A percentile compares a stretch with the other conserved stretches of the same genome.
phyloP scores from a whole-genome alignment of 2,797 vertebrate species.

The Hydrophis major region DNA sequence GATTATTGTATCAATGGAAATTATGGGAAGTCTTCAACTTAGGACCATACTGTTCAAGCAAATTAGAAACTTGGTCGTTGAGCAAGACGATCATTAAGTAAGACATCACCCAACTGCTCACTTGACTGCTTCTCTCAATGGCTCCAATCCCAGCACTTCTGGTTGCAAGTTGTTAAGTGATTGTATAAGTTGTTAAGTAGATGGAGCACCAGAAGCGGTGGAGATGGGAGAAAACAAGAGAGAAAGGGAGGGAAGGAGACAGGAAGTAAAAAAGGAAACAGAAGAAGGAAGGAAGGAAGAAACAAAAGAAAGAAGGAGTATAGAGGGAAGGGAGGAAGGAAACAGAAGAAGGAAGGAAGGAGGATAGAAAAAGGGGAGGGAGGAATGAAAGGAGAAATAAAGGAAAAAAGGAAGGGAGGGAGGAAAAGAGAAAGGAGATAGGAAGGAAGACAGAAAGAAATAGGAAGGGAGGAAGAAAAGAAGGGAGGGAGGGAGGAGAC shows the following conservation, averaged over 20 bases:
- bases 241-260: too few species aligned
- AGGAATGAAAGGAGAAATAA: conserved; percentile 82
- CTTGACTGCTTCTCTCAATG: neutral
- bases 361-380: conserved; percentile 62
- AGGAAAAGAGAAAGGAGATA: neutral
- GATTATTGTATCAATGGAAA: neutral
- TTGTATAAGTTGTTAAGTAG: neutral
- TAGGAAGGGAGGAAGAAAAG: neutral
- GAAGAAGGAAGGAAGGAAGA: too few species aligned
- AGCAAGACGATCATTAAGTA: neutral
- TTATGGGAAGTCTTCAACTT: neutral
- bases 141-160: neutral
- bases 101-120: neutral
- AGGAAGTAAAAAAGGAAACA: too few species aligned
- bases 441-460: neutral
- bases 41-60: neutral
- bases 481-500: neutral
- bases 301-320: too few species aligned
- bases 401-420: neutral
- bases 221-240: too few species aligned
- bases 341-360: neutral
- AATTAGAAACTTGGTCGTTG: neutral
- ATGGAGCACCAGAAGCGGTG: neutral
- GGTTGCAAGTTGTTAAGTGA: neutral
- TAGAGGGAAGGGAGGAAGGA: neutral